Evolutionary conservation across 1,140 invertebrate species (phyloP).

Genomic region (Ladona fulva): DNA sequence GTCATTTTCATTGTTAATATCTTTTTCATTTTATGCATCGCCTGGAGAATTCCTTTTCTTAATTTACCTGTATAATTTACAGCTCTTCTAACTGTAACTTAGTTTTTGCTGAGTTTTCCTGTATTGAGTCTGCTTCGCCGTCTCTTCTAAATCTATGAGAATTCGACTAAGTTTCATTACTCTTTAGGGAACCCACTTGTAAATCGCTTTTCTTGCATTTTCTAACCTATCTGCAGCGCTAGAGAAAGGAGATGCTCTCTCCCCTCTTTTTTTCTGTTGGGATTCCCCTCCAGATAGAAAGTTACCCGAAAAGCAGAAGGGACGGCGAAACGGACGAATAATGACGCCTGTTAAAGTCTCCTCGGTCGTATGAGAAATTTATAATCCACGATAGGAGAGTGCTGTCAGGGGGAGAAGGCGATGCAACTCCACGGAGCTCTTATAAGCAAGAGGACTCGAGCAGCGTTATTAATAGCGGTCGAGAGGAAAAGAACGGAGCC

Average conservation of each 20-base stretch:
- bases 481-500: background rate
- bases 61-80: too few species aligned
- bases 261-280: background rate
- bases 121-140: too few species aligned
- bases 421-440: background rate
- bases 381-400: background rate
- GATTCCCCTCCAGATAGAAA: background rate
- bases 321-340: background rate
- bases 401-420: background rate
- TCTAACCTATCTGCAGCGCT: too few species aligned
- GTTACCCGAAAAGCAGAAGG: background rate
- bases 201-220: too few species aligned
- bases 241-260: background rate
- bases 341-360: background rate
- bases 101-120: too few species aligned
- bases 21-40: too few species aligned
- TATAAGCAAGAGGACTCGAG: background rate
- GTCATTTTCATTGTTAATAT: too few species aligned
- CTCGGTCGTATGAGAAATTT: background rate
- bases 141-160: too few species aligned
- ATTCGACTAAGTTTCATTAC: too few species aligned
- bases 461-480: background rate
- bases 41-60: too few species aligned
- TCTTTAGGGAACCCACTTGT: too few species aligned
- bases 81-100: too few species aligned